Conservation (phyloP, 2,888 invertebrate species). For the Chalcis sispes region DNA sequence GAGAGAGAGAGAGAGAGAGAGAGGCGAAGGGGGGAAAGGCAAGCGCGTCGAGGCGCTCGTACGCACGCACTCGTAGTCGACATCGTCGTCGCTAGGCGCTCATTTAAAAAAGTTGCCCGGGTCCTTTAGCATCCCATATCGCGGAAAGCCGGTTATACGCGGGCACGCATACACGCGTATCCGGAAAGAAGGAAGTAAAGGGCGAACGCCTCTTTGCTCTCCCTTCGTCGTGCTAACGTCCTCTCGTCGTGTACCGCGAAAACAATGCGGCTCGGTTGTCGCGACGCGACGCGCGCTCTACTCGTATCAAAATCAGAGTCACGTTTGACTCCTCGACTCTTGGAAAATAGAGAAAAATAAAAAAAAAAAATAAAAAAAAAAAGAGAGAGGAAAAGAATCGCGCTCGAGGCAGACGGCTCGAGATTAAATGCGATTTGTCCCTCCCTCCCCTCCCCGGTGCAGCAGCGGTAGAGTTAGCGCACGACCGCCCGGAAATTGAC, state of each 20-base stretch:
- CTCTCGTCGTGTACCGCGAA: too few relatives aligned
- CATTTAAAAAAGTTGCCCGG: constrained; percentile 30
- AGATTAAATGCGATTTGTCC: constrained; percentile 33
- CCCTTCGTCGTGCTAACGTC: too few relatives aligned
- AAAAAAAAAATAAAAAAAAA: too few relatives aligned
- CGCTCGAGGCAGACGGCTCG: constrained; percentile 6
- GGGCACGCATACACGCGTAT: background rate
- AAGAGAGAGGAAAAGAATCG: too few relatives aligned
- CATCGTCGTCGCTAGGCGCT: constrained; percentile 16
- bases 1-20: too few relatives aligned
- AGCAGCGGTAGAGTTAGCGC: too few relatives aligned
- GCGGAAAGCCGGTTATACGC: background rate
- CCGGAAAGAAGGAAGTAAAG: background rate
- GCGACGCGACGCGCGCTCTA: constrained; percentile 46
- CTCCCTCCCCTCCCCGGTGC: too few relatives aligned
- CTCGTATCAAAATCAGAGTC: constrained; percentile 64
- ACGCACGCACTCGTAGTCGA: constrained; percentile 38
- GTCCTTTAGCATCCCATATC: background rate
- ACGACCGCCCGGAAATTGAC: too few relatives aligned
- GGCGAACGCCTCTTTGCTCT: too few relatives aligned
- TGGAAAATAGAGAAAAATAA: constrained; percentile 6
- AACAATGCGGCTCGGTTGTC: constrained; percentile 48
- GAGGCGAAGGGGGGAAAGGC: background rate
- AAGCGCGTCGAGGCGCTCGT: constrained; percentile 1
- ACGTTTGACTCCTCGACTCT: constrained; percentile 62